Evolutionary conservation across 2,113 vertebrate species (phyloP).

Genomic region (Alethe diademata): DNA sequence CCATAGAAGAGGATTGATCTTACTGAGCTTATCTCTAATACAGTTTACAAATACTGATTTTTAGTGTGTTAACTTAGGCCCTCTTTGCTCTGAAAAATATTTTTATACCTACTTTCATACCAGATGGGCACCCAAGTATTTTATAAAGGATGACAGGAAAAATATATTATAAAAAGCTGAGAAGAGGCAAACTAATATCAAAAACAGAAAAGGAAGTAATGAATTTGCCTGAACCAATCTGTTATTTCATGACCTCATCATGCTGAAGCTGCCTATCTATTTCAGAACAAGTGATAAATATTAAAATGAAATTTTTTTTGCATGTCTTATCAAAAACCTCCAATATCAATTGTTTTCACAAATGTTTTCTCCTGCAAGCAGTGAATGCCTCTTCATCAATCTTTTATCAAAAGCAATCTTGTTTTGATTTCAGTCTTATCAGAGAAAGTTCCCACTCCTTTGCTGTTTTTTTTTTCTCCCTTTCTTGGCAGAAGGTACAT

Average conservation of each 20-base stretch:
- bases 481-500: conserved; percentile 52
- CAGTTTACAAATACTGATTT: conserved; percentile 12
- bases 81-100: conserved; percentile 16
- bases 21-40: conserved; percentile 10
- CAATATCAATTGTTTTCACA: conserved; percentile 70
- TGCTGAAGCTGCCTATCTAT: conserved; percentile 49
- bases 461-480: not conserved
- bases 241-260: conserved; percentile 67
- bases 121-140: conserved; percentile 38
- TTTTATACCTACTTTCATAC: conserved; percentile 38
- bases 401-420: conserved; percentile 73
- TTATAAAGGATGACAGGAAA: conserved; percentile 67
- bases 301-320: conserved; percentile 69
- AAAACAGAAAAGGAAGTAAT: conserved; percentile 58
- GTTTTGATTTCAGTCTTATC: conserved; percentile 67
- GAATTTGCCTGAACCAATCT: conserved; percentile 67
- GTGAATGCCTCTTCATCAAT: conserved; percentile 70
- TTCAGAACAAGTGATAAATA: conserved; percentile 69
- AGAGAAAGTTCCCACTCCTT: conserved; percentile 16
- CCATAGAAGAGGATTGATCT: conserved; percentile 15
- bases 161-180: conserved; percentile 62
- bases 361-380: conserved; percentile 59
- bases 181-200: conserved; percentile 51
- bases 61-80: not conserved
- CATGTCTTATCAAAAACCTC: conserved; percentile 71